phyloP scores from a whole-genome alignment of 2,113 vertebrate species.

The Nyctibius bracteatus region DNA sequence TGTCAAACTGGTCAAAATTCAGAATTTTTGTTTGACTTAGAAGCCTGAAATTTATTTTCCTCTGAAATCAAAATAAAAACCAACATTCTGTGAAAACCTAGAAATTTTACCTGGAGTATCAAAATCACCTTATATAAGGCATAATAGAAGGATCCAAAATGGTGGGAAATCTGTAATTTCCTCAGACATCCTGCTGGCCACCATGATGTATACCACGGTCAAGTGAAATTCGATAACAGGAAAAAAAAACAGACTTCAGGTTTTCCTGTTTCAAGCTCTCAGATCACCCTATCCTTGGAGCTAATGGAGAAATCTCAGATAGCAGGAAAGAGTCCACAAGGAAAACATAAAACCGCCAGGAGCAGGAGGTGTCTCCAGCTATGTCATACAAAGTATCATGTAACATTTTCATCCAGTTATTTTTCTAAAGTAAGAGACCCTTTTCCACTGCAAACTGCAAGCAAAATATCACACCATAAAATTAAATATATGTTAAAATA shows the following conservation, averaged over 20 bases:
- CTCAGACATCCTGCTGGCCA: not conserved
- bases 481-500: not conserved
- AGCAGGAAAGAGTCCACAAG: slow-evolving; percentile 11
- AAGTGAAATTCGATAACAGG: not conserved
- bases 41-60: not conserved
- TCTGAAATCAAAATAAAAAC: not conserved
- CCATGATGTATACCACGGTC: not conserved
- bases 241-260: not conserved
- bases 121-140: not conserved
- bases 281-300: not conserved
- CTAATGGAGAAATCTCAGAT: slow-evolving; percentile 32
- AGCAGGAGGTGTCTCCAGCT: not conserved
- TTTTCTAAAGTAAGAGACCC: not conserved
- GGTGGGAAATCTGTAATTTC: not conserved
- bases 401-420: not conserved
- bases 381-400: not conserved
- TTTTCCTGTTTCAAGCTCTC: slow-evolving; percentile 23
- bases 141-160: not conserved
- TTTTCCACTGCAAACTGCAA: not conserved
- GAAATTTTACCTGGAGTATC: not conserved
- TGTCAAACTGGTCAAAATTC: not conserved
- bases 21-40: not conserved
- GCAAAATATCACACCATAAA: not conserved
- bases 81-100: not conserved
- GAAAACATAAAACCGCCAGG: slow-evolving; percentile 3